phyloP scores from a whole-genome alignment of 2,888 invertebrate species.

The Serrognathus titanus region DNA sequence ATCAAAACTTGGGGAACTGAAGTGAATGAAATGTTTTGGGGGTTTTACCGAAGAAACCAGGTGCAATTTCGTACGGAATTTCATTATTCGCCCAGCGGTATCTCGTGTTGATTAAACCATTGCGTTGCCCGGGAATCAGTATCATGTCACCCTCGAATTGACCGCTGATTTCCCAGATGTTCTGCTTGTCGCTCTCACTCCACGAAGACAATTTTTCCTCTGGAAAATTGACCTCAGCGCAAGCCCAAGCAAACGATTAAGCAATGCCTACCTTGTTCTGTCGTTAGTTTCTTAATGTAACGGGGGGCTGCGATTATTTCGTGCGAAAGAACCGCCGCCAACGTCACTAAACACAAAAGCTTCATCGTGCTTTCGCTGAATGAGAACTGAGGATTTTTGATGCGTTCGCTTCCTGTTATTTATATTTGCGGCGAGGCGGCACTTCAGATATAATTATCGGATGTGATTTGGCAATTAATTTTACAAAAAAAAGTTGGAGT shows the following conservation, averaged over 20 bases:
- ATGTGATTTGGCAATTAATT: too few species aligned
- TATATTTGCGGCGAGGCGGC: too few species aligned
- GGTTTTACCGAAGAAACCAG: conserved; percentile 8
- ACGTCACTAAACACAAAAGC: too few species aligned
- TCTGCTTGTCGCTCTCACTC: conserved; percentile 20
- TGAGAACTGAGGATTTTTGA: too few species aligned
- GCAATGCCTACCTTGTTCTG: background rate
- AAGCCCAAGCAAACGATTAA: background rate
- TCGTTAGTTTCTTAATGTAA: background rate
- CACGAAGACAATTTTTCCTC: conserved; percentile 13
- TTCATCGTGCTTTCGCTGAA: too few species aligned
- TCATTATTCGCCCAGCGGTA: conserved; percentile 18
- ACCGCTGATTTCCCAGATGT: conserved; percentile 24
- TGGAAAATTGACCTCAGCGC: conserved; percentile 5
- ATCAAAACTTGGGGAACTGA: too few species aligned
- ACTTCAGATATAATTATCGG: too few species aligned
- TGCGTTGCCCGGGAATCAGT: conserved; percentile 11
- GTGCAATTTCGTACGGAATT: conserved; percentile 17
- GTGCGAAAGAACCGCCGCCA: too few species aligned
- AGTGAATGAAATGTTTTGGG: too few species aligned
- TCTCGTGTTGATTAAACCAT: conserved; percentile 11
- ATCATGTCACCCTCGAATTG: conserved; percentile 25
- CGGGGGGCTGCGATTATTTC: too few species aligned
- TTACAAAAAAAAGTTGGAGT: too few species aligned
- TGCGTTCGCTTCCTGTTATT: too few species aligned